phyloP scores from a whole-genome alignment of 2,797 vertebrate genomes.

The Sebastes minor region DNA sequence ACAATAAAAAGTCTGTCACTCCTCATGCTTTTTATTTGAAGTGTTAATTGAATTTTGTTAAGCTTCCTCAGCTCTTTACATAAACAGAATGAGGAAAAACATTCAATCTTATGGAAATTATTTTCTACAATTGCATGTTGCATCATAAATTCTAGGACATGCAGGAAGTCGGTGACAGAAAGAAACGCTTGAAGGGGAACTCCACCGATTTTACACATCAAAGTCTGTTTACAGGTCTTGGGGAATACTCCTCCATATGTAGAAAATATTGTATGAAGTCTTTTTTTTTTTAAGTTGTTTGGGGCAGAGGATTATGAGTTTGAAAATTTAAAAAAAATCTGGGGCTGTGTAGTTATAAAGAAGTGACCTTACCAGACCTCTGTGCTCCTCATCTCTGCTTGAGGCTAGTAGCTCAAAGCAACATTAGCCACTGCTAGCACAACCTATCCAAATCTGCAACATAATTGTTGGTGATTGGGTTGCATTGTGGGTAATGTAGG shows the following conservation, averaged over 20 bases:
- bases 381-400: neutral
- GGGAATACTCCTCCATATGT: neutral
- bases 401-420: neutral
- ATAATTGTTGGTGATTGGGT: neutral
- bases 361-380: neutral
- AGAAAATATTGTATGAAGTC: neutral
- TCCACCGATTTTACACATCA: neutral
- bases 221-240: neutral
- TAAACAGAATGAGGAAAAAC: neutral
- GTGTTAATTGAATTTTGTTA: neutral
- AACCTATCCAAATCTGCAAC: neutral
- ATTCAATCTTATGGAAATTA: neutral
- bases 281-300: neutral
- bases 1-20: conserved; percentile 54
- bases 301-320: neutral
- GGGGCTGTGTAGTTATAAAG: neutral
- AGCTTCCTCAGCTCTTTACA: neutral
- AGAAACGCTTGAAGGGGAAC: neutral
- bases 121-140: neutral
- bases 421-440: neutral
- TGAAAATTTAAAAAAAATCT: neutral
- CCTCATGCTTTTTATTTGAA: neutral
- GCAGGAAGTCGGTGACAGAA: neutral
- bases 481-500: neutral
- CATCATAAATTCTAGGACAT: neutral